Base-by-base conservation (phyloP, 1,140 invertebrate species). In the Rhagoletis pomonella region DNA sequence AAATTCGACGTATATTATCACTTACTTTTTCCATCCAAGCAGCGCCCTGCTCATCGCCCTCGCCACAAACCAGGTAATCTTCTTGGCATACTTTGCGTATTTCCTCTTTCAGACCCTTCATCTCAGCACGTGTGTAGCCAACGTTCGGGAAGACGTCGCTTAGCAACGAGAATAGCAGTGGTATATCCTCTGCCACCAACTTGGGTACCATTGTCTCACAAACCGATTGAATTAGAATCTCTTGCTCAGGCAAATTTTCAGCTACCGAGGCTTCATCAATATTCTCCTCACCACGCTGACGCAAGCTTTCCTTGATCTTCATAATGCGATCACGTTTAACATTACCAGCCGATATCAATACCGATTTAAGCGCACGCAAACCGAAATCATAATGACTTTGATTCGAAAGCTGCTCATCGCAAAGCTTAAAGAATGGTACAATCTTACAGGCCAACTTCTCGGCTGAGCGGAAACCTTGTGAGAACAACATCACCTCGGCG, bases 171-270 rank as follows among this genome's bases (percentile, higher is more conserved):
- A 99, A 99, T 42, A 99, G 93, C 65, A 99, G 94, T 3, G 99
- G 98, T 90, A 99, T 99, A 94, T 99, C 99, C 94, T 99, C 99
- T 85, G 98, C 98, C 0, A 99, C 99, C 86, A 99, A 94, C 93
- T 99, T 99, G 2, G 99, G 99, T 50, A 99, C 98, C 97, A 99
- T 98, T 0, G 99, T 99, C 94, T 99, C 99, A 93, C 99, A 99
- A 19, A 99, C 98, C 7, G 98, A 99, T 93, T 99, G 99, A 88
- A 99, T 99, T 58, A 99, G 95, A 91, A 99, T 99, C 94, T 99
- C 98, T 94, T 99, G 98, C 94, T 99, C 98, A 0, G 98, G 98
- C 58, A 99, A 94, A 92, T 98, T 98, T 93, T 99, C 98, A 58
- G 98, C 98, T 89, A 99, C 98, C 5, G 96, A 96, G 6, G 97